phyloP scores from a whole-genome alignment of 2,888 invertebrate species.

The Amphipyra berbera region DNA sequence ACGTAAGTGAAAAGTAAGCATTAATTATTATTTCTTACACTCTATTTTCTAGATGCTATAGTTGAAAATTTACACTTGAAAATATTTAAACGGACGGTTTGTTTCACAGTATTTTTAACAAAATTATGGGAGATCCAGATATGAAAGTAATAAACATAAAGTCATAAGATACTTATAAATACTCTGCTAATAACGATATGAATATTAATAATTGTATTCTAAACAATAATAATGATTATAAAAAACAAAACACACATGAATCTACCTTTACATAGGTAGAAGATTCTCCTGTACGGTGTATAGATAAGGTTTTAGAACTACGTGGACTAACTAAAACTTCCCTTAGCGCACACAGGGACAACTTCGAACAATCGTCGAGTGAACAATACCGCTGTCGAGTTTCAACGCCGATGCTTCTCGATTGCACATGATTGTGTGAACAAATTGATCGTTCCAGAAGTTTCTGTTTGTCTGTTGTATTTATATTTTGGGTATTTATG shows the following conservation, averaged over 20 bases:
- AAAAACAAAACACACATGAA: neutral
- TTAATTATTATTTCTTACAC: neutral
- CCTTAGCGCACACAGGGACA: slow-evolving; percentile 37
- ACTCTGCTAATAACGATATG: neutral
- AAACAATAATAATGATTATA: neutral
- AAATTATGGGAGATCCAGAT: too few relatives aligned
- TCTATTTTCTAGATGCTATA: neutral
- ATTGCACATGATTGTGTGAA: slow-evolving; percentile 55
- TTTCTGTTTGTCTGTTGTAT: slow-evolving; percentile 30
- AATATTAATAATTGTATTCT: neutral
- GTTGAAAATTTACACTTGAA: too few relatives aligned
- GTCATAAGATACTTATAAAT: neutral
- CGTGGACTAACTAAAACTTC: slow-evolving; percentile 51
- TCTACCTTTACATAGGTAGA: neutral
- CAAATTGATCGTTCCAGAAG: slow-evolving; percentile 55
- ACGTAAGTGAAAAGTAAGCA: slow-evolving; percentile 10
- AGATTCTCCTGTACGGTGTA: slow-evolving; percentile 8
- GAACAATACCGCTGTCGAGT: slow-evolving; percentile 53
- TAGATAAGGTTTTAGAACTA: slow-evolving; percentile 39
- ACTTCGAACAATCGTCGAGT: slow-evolving; percentile 46
- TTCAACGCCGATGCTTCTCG: slow-evolving; percentile 52
- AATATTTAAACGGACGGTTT: neutral
- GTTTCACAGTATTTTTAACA: too few relatives aligned
- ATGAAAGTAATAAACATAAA: too few relatives aligned
- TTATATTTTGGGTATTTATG: slow-evolving; percentile 26